Base-by-base conservation (phyloP, 2,888 invertebrate species). In the Diarsia brunnea region DNA sequence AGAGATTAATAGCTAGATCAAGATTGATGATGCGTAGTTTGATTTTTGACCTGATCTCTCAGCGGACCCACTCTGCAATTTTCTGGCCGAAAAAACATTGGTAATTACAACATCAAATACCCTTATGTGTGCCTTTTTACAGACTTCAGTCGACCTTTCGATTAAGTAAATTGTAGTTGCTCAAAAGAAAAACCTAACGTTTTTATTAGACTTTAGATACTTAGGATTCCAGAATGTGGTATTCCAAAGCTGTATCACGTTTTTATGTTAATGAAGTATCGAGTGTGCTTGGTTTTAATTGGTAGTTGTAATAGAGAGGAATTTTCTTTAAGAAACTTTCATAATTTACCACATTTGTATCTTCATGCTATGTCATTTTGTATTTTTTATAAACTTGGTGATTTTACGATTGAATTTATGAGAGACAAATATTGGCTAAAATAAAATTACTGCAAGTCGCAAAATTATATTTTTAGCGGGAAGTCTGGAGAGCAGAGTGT, bases 1-100 rank as follows among this genome's bases (percentile, higher is more conserved):
- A 45, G 63, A 70, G 67, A 83, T 81, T 81, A 81, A 78, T 78
- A 81, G 69, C 24, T 73, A 27, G 79, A 83, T 83, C 81, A 79
- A 82, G 81, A 82, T 84, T 82, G 75, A 84, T 84, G 75, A 61
- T 79, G 38, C 75, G 55, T 75, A 45, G 68, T 72, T 79, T 69
- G 65, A 63, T 79, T 71, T 80, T 84, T 49, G 67, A 79, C 70
- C 84, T 69, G 71, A 71, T 75, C 81, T 82, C 71, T 80, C 71
- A 63, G 31, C 55, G 82, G 84, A 75, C 65, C 78, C 61, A 82
- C 69, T 84, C 68, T 69, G 61, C 31, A 75, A 75, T 80, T 84
- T 75, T 80, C 69, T 75, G 58, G 27, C 61, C 43, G 80, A 66
- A 75, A 70, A 71, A 75, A 69, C 60, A 51, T 51, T 47, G 27